Conservation (phyloP, 2,797 vertebrate species). For the Hypotaenidia okinawae region DNA sequence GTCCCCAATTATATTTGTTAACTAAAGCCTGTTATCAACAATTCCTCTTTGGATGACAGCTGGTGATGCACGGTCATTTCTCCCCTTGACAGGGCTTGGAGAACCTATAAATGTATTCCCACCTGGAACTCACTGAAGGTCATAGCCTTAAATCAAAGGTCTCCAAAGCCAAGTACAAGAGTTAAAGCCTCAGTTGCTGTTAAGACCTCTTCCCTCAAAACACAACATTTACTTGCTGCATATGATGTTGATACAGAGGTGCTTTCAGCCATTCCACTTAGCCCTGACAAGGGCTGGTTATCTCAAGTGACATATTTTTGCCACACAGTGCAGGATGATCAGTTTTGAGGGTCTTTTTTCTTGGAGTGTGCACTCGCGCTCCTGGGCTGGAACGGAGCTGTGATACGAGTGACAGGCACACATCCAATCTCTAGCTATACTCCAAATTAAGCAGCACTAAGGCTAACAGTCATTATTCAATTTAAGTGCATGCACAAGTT, state of each 20-base stretch:
- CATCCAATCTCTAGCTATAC: background rate
- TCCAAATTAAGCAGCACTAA: background rate
- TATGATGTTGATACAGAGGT: background rate
- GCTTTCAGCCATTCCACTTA: background rate
- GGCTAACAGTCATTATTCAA: background rate
- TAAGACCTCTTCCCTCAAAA: background rate
- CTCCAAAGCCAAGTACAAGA: background rate
- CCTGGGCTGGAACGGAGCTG: background rate
- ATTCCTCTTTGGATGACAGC: background rate
- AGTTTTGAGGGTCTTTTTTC: background rate
- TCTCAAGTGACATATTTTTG: background rate
- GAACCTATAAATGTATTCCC: background rate
- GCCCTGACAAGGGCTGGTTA: background rate
- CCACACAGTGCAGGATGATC: background rate
- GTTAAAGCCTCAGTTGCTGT: background rate
- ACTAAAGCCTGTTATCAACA: background rate
- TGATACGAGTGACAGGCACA: background rate
- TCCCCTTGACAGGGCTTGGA: background rate
- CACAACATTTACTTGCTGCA: background rate
- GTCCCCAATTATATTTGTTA: background rate
- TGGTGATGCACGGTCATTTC: background rate
- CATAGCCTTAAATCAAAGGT: background rate
- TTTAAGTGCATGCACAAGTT: background rate
- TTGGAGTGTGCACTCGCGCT: background rate
- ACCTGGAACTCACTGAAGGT: background rate